Evolutionary conservation across 2,888 invertebrate genomes (phyloP).

Genomic region (Pseudococcus longispinus): DNA sequence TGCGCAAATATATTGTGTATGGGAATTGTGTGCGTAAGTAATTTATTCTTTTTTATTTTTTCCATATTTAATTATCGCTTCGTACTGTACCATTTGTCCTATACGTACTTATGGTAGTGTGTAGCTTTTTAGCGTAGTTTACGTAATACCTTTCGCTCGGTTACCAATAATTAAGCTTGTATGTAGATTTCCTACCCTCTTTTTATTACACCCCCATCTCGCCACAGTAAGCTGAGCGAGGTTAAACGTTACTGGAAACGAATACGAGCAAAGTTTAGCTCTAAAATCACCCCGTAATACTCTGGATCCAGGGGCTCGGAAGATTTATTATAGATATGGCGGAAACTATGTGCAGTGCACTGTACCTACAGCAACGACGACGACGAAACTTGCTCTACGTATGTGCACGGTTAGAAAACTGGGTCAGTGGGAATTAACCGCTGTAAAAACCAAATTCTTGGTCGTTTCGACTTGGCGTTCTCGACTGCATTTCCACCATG

Average conservation of each 20-base stretch:
- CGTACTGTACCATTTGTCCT: not conserved
- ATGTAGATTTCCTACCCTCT: not conserved
- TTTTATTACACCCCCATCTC: not conserved
- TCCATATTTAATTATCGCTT: not conserved
- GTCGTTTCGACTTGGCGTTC: not conserved
- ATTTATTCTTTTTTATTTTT: not conserved
- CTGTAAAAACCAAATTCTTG: constrained; percentile 28
- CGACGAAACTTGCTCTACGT: not conserved
- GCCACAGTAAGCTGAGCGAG: not conserved
- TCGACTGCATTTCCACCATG: not conserved
- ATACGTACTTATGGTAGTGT: not conserved
- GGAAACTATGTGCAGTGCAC: not conserved
- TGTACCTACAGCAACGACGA: not conserved
- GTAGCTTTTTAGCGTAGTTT: not conserved
- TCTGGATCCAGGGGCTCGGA: not conserved
- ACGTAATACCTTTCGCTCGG: not conserved
- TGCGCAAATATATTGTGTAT: constrained; percentile 28
- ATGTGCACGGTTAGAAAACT: not conserved
- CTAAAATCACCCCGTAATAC: not conserved
- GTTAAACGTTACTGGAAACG: not conserved
- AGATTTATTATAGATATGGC: constrained; percentile 4
- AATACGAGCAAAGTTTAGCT: not conserved
- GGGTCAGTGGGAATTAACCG: constrained; percentile 28
- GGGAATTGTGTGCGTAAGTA: constrained; percentile 26
- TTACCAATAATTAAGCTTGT: not conserved